Evolutionary conservation across 2,888 invertebrate genomes (phyloP).

Genomic region (Steinernema carpocapsae): DNA sequence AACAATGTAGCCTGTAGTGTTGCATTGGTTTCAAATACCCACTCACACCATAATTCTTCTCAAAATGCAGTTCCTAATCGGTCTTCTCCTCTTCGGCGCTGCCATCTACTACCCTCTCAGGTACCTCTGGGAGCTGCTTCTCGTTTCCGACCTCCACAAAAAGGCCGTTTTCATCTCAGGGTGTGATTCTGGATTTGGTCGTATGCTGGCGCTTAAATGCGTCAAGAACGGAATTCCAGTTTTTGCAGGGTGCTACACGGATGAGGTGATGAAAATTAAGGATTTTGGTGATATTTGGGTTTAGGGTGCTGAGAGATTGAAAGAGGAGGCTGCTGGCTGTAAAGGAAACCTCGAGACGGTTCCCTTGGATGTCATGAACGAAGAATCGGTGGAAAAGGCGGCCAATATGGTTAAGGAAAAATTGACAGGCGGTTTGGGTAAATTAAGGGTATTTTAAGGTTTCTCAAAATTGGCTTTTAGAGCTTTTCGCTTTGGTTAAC

Average conservation of each 20-base stretch:
- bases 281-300: too few species aligned
- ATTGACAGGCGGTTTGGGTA: conserved; percentile 39
- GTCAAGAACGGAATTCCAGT: conserved; percentile 78
- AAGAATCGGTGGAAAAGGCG: conserved; percentile 78
- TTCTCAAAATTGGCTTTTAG: too few species aligned
- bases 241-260: conserved; percentile 78
- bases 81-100: neutral
- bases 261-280: too few species aligned
- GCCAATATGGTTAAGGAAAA: conserved; percentile 74
- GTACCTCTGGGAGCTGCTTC: conserved; percentile 41
- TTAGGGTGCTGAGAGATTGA: conserved; percentile 74
- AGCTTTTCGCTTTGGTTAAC: conserved; percentile 86
- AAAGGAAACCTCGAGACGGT: conserved; percentile 74
- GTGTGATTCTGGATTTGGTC: conserved; percentile 68
- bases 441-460: too few species aligned
- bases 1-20: too few species aligned
- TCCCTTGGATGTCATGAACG: conserved; percentile 77
- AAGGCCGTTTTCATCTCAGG: conserved; percentile 63
- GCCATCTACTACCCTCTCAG: conserved; percentile 37
- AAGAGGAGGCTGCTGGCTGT: conserved; percentile 61
- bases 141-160: conserved; percentile 36
- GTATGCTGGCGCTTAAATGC: conserved; percentile 67
- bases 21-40: too few species aligned
- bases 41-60: too few species aligned
- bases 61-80: conserved; percentile 12